Percentiles rank a stretch among this genome's conserved stretches.
Conservation (phyloP, 2,888 invertebrate species). For the Osedax frankpressi region DNA sequence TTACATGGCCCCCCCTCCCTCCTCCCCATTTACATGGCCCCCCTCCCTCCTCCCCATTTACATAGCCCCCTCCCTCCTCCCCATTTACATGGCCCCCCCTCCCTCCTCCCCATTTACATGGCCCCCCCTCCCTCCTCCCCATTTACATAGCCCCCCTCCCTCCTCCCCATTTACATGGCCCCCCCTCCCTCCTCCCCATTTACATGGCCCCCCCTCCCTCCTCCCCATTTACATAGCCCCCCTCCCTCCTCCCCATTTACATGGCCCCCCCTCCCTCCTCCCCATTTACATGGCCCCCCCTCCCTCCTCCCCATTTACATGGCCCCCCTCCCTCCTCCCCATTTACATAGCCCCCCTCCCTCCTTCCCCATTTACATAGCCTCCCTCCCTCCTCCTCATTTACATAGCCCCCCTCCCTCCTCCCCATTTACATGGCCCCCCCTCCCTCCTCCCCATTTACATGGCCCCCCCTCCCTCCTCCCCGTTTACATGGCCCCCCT, state of each 20-base stretch:
- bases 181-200: background rate
- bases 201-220: background rate
- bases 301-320: too few relatives aligned
- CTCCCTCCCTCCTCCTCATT: background rate
- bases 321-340: too few relatives aligned
- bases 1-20: background rate
- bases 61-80: slow-evolving; percentile 16
- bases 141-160: too few relatives aligned
- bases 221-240: too few relatives aligned
- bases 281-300: background rate
- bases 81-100: too few relatives aligned
- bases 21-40: too few relatives aligned
- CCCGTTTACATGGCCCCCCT: background rate
- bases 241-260: background rate
- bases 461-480: slow-evolving; percentile 8
- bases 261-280: slow-evolving; percentile 8
- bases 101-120: background rate
- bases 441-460: background rate
- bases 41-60: background rate
- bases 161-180: slow-evolving; percentile 11
- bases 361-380: too few relatives aligned
- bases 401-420: background rate
- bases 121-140: background rate
- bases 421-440: too few relatives aligned
- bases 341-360: slow-evolving; percentile 15